These are phyloP conservation scores for Drosophila virilis DNA, from an alignment of 1,140 invertebrate species.

Conservation along the genomic window DNA sequence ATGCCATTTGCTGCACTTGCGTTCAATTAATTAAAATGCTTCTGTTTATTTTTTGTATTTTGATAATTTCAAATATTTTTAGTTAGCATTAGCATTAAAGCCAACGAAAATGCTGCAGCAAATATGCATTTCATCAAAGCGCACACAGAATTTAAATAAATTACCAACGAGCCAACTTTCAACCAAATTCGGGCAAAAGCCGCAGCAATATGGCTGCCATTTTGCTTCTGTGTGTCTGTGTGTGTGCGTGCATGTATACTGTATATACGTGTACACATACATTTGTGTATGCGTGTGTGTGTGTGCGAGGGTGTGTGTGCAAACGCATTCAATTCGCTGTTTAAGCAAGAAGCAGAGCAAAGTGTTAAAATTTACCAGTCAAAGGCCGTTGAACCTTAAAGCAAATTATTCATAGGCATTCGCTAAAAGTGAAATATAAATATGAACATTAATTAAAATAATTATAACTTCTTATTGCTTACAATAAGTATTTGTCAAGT, in stretches of 20 bases:
- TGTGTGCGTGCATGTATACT: neutral
- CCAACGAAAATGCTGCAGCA: neutral
- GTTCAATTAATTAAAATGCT: conserved; percentile 28
- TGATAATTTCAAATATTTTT: neutral
- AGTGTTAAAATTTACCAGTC: neutral
- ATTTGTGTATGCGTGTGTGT: conserved; percentile 13
- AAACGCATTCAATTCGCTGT: neutral
- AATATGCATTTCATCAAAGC: conserved; percentile 9
- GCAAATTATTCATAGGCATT: conserved; percentile 10
- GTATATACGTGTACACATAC: neutral
- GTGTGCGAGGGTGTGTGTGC: conserved; percentile 5
- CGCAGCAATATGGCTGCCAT: conserved; percentile 23
- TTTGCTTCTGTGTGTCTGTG: conserved; percentile 12
- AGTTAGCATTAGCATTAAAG: neutral
- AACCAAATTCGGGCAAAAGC: conserved; percentile 1
- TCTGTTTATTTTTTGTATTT: neutral
- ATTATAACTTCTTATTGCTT: conserved; percentile 3
- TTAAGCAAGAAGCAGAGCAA: conserved; percentile 6
- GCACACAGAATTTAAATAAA: conserved; percentile 27
- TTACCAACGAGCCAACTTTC: conserved; percentile 3
- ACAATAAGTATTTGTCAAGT: conserved; percentile 14
- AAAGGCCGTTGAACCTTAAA: conserved; percentile 24
- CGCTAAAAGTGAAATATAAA: conserved; percentile 3
- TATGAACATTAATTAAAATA: conserved; percentile 4
- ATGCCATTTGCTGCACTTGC: conserved; percentile 30